A percentile compares a stretch with the other conserved stretches of the same genome.
Evolutionary conservation across 2,888 invertebrate species (phyloP).

Genomic region (Cheilosia soror): DNA sequence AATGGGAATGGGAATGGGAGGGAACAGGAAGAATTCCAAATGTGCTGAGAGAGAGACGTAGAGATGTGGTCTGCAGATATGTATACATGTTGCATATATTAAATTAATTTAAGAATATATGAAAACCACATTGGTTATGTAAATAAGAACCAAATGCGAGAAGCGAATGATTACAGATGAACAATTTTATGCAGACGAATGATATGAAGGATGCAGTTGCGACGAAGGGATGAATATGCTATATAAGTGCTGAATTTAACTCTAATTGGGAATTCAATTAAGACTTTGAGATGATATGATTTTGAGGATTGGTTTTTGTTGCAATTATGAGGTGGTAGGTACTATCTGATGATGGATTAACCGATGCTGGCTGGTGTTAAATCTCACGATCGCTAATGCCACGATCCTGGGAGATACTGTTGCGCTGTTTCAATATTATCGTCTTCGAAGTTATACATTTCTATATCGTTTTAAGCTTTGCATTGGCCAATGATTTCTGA

Average conservation of each 20-base stretch:
- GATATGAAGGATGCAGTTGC: background rate
- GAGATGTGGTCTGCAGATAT: slow-evolving; percentile 55
- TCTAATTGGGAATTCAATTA: slow-evolving; percentile 64
- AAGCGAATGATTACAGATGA: slow-evolving; percentile 61
- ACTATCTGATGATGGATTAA: too few relatives aligned
- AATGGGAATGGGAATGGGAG: background rate
- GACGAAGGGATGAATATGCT: background rate
- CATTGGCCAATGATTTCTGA: too few relatives aligned
- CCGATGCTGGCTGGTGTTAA: too few relatives aligned
- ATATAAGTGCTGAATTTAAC: slow-evolving; percentile 34
- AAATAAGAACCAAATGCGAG: slow-evolving; percentile 62
- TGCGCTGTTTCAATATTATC: too few relatives aligned
- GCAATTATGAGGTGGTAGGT: too few relatives aligned
- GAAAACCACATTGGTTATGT: slow-evolving; percentile 70
- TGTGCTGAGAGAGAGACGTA: slow-evolving; percentile 18
- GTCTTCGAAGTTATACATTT: too few relatives aligned
- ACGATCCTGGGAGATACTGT: too few relatives aligned
- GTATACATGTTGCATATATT: slow-evolving; percentile 67
- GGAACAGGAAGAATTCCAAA: slow-evolving; percentile 23
- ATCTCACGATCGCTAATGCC: too few relatives aligned
- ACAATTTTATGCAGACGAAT: slow-evolving; percentile 37
- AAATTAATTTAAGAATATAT: slow-evolving; percentile 73
- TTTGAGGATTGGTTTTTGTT: slow-evolving; percentile 1
- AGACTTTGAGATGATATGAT: slow-evolving; percentile 15
- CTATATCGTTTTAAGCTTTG: too few relatives aligned